Conservation (phyloP, 2,113 vertebrate genomes). For the Merops nubicus region DNA sequence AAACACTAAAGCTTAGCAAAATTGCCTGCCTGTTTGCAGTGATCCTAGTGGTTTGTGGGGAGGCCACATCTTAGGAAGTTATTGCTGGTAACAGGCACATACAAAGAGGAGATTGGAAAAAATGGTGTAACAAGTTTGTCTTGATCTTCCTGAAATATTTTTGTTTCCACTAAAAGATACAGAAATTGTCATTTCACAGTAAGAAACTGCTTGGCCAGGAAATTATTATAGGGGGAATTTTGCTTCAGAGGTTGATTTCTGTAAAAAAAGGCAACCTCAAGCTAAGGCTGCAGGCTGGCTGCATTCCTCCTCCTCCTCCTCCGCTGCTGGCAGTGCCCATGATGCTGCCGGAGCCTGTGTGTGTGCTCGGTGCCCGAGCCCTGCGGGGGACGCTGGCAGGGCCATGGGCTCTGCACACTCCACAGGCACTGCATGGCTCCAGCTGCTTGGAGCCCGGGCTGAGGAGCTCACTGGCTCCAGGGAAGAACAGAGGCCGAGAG, state of each 20-base stretch:
- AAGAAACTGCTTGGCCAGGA: background rate
- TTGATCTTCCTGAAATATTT: constrained; percentile 32
- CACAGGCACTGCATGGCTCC: background rate
- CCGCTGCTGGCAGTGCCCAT: background rate
- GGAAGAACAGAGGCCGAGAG: background rate
- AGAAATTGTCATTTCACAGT: background rate
- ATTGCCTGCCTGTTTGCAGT: background rate
- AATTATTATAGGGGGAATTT: background rate
- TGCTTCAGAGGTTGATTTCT: background rate
- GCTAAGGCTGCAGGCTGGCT: background rate
- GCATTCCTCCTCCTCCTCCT: background rate
- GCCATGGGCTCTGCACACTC: rapidly evolving
- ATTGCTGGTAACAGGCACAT: constrained; percentile 16
- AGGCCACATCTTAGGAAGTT: constrained; percentile 50
- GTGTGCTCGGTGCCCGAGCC: background rate
- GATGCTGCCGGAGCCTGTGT: background rate
- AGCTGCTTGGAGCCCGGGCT: background rate
- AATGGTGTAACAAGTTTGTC: constrained; percentile 1
- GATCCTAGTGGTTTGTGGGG: constrained; percentile 13
- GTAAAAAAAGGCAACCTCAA: background rate
- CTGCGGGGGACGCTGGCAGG: background rate
- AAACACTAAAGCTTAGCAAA: background rate
- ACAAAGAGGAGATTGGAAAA: constrained; percentile 36
- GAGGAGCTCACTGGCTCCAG: background rate
- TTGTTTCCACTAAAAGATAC: constrained; percentile 39